A percentile compares a stretch with the other conserved stretches of the same genome.
Evolutionary conservation across 1,140 invertebrate species (phyloP).

Genomic region (Lordiphosa mommai): DNA sequence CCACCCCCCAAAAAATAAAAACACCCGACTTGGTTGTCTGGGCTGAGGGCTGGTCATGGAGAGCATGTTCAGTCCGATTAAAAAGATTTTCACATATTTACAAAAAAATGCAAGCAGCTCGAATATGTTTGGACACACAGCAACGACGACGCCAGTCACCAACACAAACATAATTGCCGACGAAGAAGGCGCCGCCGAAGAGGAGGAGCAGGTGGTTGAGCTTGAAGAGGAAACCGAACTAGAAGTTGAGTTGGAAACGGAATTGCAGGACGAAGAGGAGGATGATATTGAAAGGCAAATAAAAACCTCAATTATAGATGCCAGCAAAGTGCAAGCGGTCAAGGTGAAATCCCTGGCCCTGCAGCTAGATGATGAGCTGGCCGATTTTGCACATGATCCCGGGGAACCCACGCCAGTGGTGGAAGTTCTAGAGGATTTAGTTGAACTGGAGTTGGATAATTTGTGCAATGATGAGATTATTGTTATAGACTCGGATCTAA

Average conservation of each 20-base stretch:
- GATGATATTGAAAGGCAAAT: constrained; percentile 69
- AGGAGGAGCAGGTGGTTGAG: not conserved
- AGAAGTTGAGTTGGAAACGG: not conserved
- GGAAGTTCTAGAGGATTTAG: constrained; percentile 52
- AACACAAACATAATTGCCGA: constrained; percentile 11
- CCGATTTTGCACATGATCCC: constrained; percentile 31
- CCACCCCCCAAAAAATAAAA: not conserved
- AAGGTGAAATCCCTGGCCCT: constrained; percentile 45
- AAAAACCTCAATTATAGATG: constrained; percentile 69
- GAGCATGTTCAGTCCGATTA: constrained; percentile 77
- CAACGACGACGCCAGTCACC: constrained; percentile 5
- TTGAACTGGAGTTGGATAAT: constrained; percentile 40
- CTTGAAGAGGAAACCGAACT: not conserved
- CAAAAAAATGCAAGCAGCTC: constrained; percentile 78
- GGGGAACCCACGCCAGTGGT: constrained; percentile 7
- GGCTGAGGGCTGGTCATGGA: constrained; percentile 5
- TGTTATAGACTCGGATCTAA: constrained; percentile 62
- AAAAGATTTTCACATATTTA: constrained; percentile 78
- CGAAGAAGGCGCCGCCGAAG: constrained; percentile 6
- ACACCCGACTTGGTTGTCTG: not conserved
- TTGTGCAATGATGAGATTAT: constrained; percentile 70
- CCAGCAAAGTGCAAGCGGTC: constrained; percentile 49
- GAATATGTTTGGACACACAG: constrained; percentile 60
- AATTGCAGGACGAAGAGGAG: constrained; percentile 31
- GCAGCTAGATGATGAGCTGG: constrained; percentile 44